Percentiles rank a stretch among this genome's conserved stretches.
Evolutionary conservation across 1,140 invertebrate genomes (phyloP).

Genomic region (Aphelenchoides fujianensis): DNA sequence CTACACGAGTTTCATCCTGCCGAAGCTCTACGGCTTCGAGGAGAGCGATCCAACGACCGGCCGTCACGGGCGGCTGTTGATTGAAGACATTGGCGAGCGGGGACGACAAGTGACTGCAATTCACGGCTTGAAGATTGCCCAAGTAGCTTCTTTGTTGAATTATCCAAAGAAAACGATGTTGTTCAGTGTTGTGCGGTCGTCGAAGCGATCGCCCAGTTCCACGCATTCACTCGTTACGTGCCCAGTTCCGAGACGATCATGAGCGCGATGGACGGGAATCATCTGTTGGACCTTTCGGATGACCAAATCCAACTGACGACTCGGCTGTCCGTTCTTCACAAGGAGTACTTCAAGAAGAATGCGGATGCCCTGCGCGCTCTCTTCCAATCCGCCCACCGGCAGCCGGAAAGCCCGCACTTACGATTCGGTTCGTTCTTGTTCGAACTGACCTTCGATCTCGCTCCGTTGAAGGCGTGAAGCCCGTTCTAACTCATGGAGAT

Average conservation of each 20-base stretch:
- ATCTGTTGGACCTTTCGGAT: not conserved
- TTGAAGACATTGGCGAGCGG: not conserved
- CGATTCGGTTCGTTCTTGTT: not conserved
- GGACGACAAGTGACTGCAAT: not conserved
- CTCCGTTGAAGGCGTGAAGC: constrained; percentile 21
- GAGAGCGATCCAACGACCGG: constrained; percentile 3
- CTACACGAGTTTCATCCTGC: not conserved
- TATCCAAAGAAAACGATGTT: too few species aligned
- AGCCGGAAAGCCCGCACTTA: not conserved
- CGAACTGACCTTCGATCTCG: too few species aligned
- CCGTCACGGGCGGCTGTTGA: constrained; percentile 6
- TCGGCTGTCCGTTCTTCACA: not conserved
- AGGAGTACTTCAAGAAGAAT: constrained; percentile 6
- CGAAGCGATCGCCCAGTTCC: constrained; percentile 16
- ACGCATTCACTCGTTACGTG: constrained; percentile 4
- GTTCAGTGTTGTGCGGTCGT: constrained; percentile 18
- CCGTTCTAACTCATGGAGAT: constrained; percentile 7
- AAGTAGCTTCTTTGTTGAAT: too few species aligned
- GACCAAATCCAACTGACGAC: constrained; percentile 3
- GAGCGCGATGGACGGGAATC: not conserved
- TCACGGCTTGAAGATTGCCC: not conserved
- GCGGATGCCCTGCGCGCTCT: not conserved
- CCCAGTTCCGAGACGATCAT: constrained; percentile 9
- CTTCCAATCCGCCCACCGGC: not conserved
- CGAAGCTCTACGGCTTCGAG: constrained; percentile 10